A percentile compares a stretch with the other conserved stretches of the same genome.
Conservation (phyloP, 2,797 vertebrate genomes). For the Margarornis squamiger region DNA sequence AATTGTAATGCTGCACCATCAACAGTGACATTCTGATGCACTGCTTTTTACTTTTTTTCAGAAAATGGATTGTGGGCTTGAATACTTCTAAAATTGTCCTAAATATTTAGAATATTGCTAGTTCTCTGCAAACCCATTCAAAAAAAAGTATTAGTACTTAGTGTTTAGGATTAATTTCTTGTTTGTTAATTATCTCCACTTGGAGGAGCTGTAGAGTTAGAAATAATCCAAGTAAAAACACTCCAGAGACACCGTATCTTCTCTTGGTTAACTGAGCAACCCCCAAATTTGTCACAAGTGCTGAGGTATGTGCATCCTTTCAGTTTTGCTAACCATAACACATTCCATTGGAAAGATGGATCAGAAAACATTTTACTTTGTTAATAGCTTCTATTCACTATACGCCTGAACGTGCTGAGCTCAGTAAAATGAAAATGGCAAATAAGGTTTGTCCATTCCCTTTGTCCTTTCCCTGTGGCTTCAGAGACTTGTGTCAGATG, state of each 20-base stretch:
- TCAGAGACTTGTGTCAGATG: background rate
- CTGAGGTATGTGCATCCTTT: background rate
- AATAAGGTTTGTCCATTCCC: background rate
- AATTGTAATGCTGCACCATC: background rate
- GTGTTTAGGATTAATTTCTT: background rate
- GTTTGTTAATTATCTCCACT: slow-evolving; percentile 2
- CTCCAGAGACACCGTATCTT: fast-evolving
- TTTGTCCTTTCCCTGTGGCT: background rate
- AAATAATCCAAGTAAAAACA: background rate
- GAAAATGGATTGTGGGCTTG: background rate
- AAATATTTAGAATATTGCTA: background rate
- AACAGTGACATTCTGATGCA: background rate
- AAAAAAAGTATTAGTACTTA: background rate
- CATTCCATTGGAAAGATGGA: background rate
- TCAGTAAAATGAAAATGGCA: background rate
- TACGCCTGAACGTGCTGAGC: background rate
- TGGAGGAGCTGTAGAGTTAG: slow-evolving; percentile 54
- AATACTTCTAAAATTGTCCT: background rate
- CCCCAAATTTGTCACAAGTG: background rate
- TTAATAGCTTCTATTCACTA: background rate
- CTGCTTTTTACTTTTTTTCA: background rate
- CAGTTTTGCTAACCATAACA: background rate
- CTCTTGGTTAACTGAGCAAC: background rate
- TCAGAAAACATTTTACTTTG: background rate
- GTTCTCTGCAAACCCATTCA: background rate